phyloP scores from a whole-genome alignment of 2,888 invertebrate species.

The Hylaea fasciaria region DNA sequence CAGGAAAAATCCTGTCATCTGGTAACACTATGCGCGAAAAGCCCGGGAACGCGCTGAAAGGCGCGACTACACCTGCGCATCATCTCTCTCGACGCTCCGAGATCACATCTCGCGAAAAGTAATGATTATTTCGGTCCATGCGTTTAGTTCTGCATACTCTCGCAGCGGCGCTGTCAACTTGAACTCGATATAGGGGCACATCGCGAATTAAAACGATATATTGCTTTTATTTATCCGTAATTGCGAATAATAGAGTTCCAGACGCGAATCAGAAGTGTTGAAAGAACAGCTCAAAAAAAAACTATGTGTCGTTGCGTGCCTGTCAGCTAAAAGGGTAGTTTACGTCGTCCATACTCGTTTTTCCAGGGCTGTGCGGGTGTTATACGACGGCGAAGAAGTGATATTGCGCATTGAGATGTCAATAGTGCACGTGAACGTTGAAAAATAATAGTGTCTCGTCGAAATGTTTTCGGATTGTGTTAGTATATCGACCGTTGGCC shows the following conservation, averaged over 20 bases:
- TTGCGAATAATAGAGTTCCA: conserved; percentile 38
- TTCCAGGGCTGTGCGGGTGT: conserved; percentile 59
- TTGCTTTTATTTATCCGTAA: conserved; percentile 49
- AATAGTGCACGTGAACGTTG: conserved; percentile 26
- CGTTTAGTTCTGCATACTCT: conserved; percentile 77
- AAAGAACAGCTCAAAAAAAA: conserved; percentile 3
- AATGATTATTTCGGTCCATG: conserved; percentile 85
- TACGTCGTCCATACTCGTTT: conserved; percentile 56
- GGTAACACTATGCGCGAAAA: too few species aligned
- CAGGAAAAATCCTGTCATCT: too few species aligned
- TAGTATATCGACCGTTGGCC: conserved; percentile 62
- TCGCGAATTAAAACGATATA: conserved; percentile 64
- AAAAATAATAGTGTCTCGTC: conserved; percentile 20
- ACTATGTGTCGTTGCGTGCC: conserved; percentile 22
- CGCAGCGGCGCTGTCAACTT: conserved; percentile 75
- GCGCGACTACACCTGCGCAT: conserved; percentile 76
- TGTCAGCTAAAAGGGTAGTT: conserved; percentile 35
- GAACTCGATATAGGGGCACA: conserved; percentile 70
- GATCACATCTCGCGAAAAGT: conserved; percentile 85
- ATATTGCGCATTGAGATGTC: conserved; percentile 33
- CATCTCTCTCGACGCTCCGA: conserved; percentile 74
- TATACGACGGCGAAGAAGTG: conserved; percentile 27
- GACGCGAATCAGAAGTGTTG: conserved; percentile 30
- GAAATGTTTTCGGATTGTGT: conserved; percentile 34
- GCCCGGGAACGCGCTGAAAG: conserved; percentile 74